Conservation (phyloP, 2,797 vertebrate species). For the Cyclopterus lumpus region DNA sequence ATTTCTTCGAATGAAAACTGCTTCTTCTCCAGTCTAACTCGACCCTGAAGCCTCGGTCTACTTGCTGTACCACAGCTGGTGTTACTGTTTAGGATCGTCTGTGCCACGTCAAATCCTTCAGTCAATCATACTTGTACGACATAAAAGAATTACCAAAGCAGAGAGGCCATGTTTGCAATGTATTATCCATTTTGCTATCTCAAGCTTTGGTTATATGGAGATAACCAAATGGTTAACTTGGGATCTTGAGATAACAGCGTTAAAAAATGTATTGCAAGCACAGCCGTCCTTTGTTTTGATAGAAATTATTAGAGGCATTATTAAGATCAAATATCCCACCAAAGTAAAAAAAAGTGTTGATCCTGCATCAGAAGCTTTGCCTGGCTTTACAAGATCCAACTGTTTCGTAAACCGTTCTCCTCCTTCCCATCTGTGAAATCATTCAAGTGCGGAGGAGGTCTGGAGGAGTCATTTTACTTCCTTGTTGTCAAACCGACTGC, state of each 20-base stretch:
- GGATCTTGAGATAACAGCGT: neutral
- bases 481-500: conserved; percentile 59
- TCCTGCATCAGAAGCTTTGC: conserved; percentile 4
- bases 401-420: conserved; percentile 38
- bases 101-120: neutral
- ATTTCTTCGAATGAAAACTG: neutral
- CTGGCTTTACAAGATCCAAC: conserved; percentile 30
- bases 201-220: neutral
- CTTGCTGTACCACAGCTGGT: neutral
- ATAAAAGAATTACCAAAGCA: neutral
- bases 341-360: conserved; percentile 4
- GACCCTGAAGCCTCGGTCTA: neutral
- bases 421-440: conserved; percentile 70
- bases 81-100: neutral
- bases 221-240: neutral
- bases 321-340: neutral
- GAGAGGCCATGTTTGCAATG: neutral
- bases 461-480: conserved; percentile 71
- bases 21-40: neutral
- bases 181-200: neutral
- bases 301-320: neutral
- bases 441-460: conserved; percentile 67
- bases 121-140: neutral
- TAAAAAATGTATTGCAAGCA: neutral
- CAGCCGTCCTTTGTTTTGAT: neutral